phyloP scores from a whole-genome alignment of 2,888 invertebrate species.

The Gryllus longicercus region DNA sequence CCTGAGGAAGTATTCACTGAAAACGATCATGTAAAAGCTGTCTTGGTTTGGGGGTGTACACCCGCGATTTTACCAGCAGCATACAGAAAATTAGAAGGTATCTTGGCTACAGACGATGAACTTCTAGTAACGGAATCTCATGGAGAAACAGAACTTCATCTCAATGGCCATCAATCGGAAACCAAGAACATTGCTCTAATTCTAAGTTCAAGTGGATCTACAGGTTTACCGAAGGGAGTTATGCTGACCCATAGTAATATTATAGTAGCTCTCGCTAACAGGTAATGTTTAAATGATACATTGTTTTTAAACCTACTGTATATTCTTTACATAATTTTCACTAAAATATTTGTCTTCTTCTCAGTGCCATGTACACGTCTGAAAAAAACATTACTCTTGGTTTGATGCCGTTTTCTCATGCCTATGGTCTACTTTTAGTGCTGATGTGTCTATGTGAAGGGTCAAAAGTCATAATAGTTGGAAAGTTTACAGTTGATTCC shows the following conservation, averaged over 20 bases:
- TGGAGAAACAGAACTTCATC: too few relatives aligned
- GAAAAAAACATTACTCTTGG: slow-evolving; percentile 50
- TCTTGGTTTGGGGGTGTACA: too few relatives aligned
- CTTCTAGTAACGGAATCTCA: too few relatives aligned
- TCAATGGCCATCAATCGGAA: too few relatives aligned
- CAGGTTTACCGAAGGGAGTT: slow-evolving; percentile 74
- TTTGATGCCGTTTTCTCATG: slow-evolving; percentile 82
- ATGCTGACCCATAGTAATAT: slow-evolving; percentile 68
- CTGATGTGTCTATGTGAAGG: slow-evolving; percentile 58
- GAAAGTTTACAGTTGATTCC: slow-evolving; percentile 68
- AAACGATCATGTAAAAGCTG: too few relatives aligned
- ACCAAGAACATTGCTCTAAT: slow-evolving; percentile 53
- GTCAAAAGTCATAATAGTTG: slow-evolving; percentile 54
- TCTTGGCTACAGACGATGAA: too few relatives aligned
- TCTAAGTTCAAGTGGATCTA: slow-evolving; percentile 77
- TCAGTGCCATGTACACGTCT: slow-evolving; percentile 2
- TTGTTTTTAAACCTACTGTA: neutral
- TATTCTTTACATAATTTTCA: neutral
- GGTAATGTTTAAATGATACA: neutral
- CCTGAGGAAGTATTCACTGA: too few relatives aligned
- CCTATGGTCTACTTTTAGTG: slow-evolving; percentile 69
- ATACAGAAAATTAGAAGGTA: too few relatives aligned
- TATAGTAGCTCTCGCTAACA: slow-evolving; percentile 41
- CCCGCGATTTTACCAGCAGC: too few relatives aligned
- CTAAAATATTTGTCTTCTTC: neutral